A percentile compares a stretch with the other conserved stretches of the same genome.
These are phyloP conservation scores for Pantelozetes paolii DNA, from an alignment of 2,888 invertebrate species.

Conservation along the genomic window DNA sequence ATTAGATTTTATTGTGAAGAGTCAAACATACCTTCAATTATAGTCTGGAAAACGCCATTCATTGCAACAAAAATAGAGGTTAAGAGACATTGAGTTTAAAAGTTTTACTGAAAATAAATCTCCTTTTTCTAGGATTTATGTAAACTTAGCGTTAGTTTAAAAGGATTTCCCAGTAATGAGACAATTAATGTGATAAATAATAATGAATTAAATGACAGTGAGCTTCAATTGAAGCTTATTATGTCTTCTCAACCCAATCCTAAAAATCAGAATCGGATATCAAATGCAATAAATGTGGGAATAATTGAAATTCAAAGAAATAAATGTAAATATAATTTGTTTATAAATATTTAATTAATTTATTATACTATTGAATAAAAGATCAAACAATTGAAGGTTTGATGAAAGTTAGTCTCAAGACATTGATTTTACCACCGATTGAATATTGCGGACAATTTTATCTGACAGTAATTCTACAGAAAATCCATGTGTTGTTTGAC, in stretches of 20 bases:
- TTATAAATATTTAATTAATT: background rate
- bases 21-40: background rate
- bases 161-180: background rate
- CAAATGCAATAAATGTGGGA: background rate
- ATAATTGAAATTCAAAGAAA: background rate
- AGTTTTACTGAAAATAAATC: background rate
- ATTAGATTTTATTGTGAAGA: background rate
- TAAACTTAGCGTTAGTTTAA: background rate
- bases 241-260: background rate
- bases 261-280: background rate
- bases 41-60: background rate
- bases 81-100: background rate
- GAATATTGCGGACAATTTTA: background rate
- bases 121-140: background rate
- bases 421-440: slow-evolving; percentile 10
- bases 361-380: background rate
- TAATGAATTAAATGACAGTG: background rate
- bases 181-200: background rate
- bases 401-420: background rate
- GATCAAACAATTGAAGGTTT: background rate
- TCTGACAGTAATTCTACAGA: background rate
- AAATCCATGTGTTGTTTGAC: background rate
- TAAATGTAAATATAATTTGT: too few species aligned
- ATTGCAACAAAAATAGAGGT: background rate
- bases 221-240: background rate